Percentiles rank a stretch among this genome's conserved stretches.
Evolutionary conservation across 2,888 invertebrate species (phyloP).

Genomic region (Drosophila melanosoma): DNA sequence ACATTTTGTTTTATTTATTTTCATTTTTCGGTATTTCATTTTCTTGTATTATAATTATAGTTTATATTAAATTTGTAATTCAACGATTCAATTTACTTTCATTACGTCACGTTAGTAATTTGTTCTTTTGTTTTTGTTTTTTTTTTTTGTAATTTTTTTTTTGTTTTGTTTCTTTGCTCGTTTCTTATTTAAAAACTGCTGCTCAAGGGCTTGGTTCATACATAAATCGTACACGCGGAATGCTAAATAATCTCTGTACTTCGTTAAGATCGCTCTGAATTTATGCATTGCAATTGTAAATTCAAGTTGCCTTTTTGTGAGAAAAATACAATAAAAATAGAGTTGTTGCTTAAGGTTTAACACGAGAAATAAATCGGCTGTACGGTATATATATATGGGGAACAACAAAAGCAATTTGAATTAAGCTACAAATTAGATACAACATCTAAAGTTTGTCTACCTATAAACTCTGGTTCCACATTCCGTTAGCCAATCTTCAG

Average conservation of each 20-base stretch:
- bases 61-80: constrained; percentile 74
- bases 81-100: constrained; percentile 72
- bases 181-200: constrained; percentile 57
- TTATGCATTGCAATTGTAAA: constrained; percentile 21
- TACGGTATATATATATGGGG: constrained; percentile 1
- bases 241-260: constrained; percentile 31
- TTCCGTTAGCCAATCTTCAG: constrained; percentile 29
- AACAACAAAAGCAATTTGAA: constrained; percentile 71
- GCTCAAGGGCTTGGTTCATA: constrained; percentile 63
- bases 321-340: constrained; percentile 32
- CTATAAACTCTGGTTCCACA: constrained; percentile 62
- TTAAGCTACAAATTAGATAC: constrained; percentile 75
- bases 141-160: not conserved
- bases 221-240: constrained; percentile 38
- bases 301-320: constrained; percentile 15
- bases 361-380: constrained; percentile 29
- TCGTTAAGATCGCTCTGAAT: constrained; percentile 13
- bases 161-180: constrained; percentile 48
- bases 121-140: constrained; percentile 2
- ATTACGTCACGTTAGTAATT: constrained; percentile 33
- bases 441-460: constrained; percentile 73
- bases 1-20: constrained; percentile 70
- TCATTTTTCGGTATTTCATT: constrained; percentile 42
- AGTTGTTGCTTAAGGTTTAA: constrained; percentile 16
- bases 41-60: constrained; percentile 49